Base-by-base conservation (phyloP, 2,113 vertebrate genomes). In the Bothrops jararaca region DNA sequence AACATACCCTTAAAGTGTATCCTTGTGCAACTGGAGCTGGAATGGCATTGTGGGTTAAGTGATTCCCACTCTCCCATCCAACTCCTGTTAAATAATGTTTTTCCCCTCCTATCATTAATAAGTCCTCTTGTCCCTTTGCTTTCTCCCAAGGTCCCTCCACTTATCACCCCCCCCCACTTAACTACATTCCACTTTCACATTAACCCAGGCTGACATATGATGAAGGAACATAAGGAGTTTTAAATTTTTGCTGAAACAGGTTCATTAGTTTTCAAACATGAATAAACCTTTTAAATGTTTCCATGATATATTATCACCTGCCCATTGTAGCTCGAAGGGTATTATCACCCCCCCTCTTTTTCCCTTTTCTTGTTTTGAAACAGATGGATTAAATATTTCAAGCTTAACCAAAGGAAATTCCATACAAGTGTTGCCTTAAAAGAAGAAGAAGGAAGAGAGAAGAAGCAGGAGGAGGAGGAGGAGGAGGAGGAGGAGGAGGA, bases 271-370 rank as follows among this genome's bases (percentile, higher is more conserved):
- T 96, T 94, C 89, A 92, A 96, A 94, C 96, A 93, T 60, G 90
- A 97, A 97, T 95, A 97, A 97, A 97, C 95, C 94, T 96, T 96
- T 95, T 97, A 97, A 97, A 96, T 97, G 97, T 97, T 97, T 97
- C 97, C 96, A 96, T 94, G 92, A 95, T 97, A 94, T 95, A 96
- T 98, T 97, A 96, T 98, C 98, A 98, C 98, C 98, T 98, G 98
- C 98, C 92, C 95, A 94, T 96, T 95, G 97, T 97, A 95, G 95
- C 96, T 94, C 93, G 95, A 94, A 96, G 94, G 91, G 95, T 86
- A 53, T 87, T 64, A n/a, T 69, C 12, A n/a, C 48, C 26, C 12
- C n/a, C n/a, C 1, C 23, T 0, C 12, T 1, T 80, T 3, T 2
- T 5, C 5, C 4, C 5, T 34, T 34, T 39, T 20, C 7, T 80